Evolutionary conservation across 2,888 invertebrate species (phyloP), one percentile per base, ranked within the genome.

Genomic region (Bombylius discolor): DNA sequence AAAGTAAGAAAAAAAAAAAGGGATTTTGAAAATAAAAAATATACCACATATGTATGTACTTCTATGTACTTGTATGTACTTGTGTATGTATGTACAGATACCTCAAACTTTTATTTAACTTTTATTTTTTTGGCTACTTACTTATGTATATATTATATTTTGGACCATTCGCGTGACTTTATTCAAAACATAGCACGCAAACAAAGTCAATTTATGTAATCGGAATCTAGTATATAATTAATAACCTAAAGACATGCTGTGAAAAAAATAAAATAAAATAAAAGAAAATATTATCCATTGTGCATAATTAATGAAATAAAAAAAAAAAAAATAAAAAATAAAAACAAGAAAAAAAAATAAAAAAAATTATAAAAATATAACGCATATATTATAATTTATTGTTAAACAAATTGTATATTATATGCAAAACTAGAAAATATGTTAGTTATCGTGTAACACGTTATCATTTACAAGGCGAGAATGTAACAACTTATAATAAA

Each of bases 181-280:
- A 8, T 36, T 8, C 7, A 53, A 53, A 56, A 52, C 53, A 52
- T 56, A 50, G 50, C 56, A 56, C 53, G 56, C 56, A 53, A 56
- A 52, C 39, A 52, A 31, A 33, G 45, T 34, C 56, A 52, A 56
- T 56, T 56, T 49, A 53, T 56, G 56, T 56, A 53, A 49, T 52
- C 48, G 39, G 52, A 42, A 46, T 23, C 50, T 56, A 45, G 52
- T 53, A 52, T 56, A 56, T 56, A 56, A 56, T 56, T 56, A 56
- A 56, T 56, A 56, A 56, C 53, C 52, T 53, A 56, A 56, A 53
- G 52, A 56, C 56, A 56, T 53, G 56, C 56, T 53, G 56, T 52
- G 56, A 52, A 56, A 50, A 56, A 56, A 56, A 53, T 46, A 46
- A 14, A 11, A 13, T n/a, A 11, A 7, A 13, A 13, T 46, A 46